Evolutionary conservation across 2,888 invertebrate species (phyloP), one percentile per base, ranked within the genome.

Genomic region (Meiosimyza decipiens): DNA sequence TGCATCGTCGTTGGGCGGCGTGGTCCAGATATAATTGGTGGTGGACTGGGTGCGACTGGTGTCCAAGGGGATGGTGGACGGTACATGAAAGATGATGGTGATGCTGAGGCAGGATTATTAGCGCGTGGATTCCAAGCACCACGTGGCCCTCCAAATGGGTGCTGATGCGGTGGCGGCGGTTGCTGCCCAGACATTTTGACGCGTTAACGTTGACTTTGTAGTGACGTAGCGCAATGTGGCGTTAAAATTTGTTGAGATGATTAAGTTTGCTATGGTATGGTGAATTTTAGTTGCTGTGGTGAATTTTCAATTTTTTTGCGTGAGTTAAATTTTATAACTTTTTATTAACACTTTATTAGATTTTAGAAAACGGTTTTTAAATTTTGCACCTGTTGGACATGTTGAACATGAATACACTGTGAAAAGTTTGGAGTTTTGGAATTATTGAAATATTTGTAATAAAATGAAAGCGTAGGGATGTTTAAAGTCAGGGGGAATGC

Each of bases 61-160:
- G 86, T 84, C 89, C 93, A 94, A 65, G 94, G 93, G 52, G 94
- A 93, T 15, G 92, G 91, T 50, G 94, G 92, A 51, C 93, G 91
- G 86, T 91, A 94, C 81, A 92, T 90, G 76, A 91, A 90, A 3
- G 89, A 88, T 57, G 90, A 90, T 66, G 92, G 91, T 82, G 89
- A 77, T 40, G 86, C 82, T 11, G 84, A 82, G 74, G 83, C 79
- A 68, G 84, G 80, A 79, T 85, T 85, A 49, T 78, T 82, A 51
- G 79, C 81, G 74, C 86, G 83, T 72, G 85, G 84, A 79, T 84
- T 86, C 85, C 85, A 86, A 22, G 63, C 47, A 81, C 87, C 84
- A 82, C 85, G 83, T 78, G 87, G 83, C 50, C 85, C 85, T 74
- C 82, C 82, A 77, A 83, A 83, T 51, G 82, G 82, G 77, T 81